These are phyloP conservation scores for Tauraco erythrolophus DNA, from an alignment of 2,113 vertebrate genomes.

Conservation along the genomic window DNA sequence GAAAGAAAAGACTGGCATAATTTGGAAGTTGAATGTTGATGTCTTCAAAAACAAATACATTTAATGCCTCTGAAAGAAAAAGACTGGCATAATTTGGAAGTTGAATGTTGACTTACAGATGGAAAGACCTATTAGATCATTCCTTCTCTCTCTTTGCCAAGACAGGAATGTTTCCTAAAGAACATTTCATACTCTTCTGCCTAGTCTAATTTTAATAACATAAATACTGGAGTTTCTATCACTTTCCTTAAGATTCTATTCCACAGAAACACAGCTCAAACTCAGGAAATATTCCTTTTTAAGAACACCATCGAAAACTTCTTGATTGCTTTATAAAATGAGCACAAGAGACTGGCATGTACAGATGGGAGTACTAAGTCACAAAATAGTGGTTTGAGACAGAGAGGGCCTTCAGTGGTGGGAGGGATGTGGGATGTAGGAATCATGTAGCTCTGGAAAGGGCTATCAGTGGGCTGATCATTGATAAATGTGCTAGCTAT, in stretches of 20 bases:
- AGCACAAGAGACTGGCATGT: neutral
- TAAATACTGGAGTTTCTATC: neutral
- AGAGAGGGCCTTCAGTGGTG: neutral
- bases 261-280: neutral
- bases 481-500: neutral
- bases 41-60: neutral
- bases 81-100: neutral
- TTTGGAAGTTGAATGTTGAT: constrained; percentile 6
- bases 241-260: neutral
- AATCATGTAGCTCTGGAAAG: neutral
- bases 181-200: constrained; percentile 29
- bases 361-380: neutral
- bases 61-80: neutral
- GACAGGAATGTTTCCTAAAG: constrained; percentile 19
- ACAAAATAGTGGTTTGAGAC: neutral
- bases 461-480: neutral
- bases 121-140: constrained; percentile 50
- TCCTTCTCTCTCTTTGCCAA: constrained; percentile 35
- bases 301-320: neutral
- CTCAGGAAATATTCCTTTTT: neutral
- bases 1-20: neutral
- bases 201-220: neutral
- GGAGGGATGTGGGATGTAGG: neutral
- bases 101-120: constrained; percentile 43
- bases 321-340: neutral